Evolutionary conservation across 92 coral and sea anemone species (phyloP).

Genomic region (Actinernus sp.): DNA sequence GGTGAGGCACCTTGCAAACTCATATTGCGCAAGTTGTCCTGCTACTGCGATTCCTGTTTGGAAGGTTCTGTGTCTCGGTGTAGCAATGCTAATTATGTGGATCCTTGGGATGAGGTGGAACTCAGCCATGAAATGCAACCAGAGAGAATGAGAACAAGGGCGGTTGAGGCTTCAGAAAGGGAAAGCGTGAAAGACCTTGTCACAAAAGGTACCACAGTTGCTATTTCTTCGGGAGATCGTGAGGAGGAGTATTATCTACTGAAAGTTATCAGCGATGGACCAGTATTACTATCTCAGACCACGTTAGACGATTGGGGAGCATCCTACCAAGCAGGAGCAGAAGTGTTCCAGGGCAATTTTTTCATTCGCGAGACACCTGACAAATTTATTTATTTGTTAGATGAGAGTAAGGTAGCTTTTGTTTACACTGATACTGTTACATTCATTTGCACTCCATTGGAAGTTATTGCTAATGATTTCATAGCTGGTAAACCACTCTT

Average conservation of each 20-base stretch:
- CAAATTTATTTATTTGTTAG: too few relatives aligned
- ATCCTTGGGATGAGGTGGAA: constrained; percentile 4
- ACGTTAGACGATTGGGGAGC: constrained; percentile 14
- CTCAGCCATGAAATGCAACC: not conserved
- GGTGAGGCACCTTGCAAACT: not conserved
- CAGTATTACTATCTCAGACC: not conserved
- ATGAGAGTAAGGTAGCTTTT: not conserved
- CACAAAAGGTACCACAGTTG: constrained; percentile 4
- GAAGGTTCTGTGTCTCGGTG: not conserved
- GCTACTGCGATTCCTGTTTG: constrained; percentile 28
- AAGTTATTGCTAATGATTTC: not conserved
- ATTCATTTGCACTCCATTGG: constrained; percentile 3
- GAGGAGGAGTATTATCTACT: constrained; percentile 9
- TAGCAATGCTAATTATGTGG: too few relatives aligned
- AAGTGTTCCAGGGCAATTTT: not conserved
- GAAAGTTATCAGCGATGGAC: not conserved
- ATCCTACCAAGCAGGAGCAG: constrained; percentile 3
- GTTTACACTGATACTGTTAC: constrained; percentile 4
- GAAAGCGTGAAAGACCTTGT: not conserved
- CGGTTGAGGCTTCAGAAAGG: constrained; percentile 15
- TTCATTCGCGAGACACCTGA: too few relatives aligned
- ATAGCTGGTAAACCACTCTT: constrained; percentile 1
- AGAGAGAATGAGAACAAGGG: constrained; percentile 2
- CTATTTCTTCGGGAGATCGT: constrained; percentile 1
- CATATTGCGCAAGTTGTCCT: constrained; percentile 10